These are phyloP conservation scores for Maniola jurtina DNA, from an alignment of 1,140 invertebrate species.

Conservation along the genomic window DNA sequence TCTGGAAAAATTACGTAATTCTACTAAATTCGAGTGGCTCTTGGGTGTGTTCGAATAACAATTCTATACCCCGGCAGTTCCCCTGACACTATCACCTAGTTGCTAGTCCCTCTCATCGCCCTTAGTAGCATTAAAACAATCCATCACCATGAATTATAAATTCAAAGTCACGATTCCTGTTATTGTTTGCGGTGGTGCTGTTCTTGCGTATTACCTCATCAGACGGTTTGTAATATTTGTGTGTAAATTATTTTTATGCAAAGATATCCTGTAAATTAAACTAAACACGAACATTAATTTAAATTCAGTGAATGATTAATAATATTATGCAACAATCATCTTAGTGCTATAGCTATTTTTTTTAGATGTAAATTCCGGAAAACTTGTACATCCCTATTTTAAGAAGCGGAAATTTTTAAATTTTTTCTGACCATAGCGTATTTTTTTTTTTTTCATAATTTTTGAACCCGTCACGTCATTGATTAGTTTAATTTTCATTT, in stretches of 20 bases:
- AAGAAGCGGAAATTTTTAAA: conserved; percentile 17
- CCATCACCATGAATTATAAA: conserved; percentile 71
- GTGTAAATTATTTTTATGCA: conserved; percentile 16
- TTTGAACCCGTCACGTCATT: conserved; percentile 6
- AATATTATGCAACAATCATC: background rate
- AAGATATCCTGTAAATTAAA: background rate
- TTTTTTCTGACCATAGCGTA: background rate
- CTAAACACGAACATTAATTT: background rate
- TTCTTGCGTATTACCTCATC: conserved; percentile 76
- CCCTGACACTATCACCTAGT: conserved; percentile 43
- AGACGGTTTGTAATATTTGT: conserved; percentile 65
- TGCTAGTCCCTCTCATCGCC: conserved; percentile 47
- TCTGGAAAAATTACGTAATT: conserved; percentile 76
- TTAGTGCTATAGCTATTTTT: conserved; percentile 12
- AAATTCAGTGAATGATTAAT: background rate
- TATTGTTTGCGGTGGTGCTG: conserved; percentile 73
- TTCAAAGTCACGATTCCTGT: conserved; percentile 73
- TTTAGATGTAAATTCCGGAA: conserved; percentile 33
- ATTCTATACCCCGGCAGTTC: conserved; percentile 44
- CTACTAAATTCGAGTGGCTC: conserved; percentile 61
- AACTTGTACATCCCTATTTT: conserved; percentile 52
- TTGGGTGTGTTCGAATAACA: conserved; percentile 72
- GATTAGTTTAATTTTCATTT: conserved; percentile 7
- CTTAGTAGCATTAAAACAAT: conserved; percentile 45
- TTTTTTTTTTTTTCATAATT: conserved; percentile 4